These are phyloP conservation scores for Charina bottae DNA, from an alignment of 2,113 vertebrate genomes.

Conservation along the genomic window DNA sequence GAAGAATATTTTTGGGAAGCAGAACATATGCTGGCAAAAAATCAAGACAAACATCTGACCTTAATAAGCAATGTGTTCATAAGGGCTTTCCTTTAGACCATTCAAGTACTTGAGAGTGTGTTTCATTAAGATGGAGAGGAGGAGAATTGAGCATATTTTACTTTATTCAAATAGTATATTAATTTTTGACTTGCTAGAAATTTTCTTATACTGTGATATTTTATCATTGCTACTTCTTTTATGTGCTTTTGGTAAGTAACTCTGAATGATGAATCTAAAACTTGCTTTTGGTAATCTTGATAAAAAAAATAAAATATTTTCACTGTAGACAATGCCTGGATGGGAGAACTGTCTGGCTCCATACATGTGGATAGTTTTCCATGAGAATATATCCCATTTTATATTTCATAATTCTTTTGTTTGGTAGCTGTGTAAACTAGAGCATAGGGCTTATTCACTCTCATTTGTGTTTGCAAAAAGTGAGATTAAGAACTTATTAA, in stretches of 20 bases:
- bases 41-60: conserved; percentile 19
- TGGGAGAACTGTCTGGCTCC: neutral
- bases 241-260: neutral
- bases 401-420: neutral
- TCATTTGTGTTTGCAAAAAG: conserved; percentile 14
- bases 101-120: neutral
- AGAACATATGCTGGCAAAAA: neutral
- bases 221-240: neutral
- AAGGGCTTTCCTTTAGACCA: neutral
- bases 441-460: neutral
- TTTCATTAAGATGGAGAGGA: conserved; percentile 1
- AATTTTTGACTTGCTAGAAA: neutral
- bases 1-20: conserved; percentile 24
- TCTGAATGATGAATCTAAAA: neutral
- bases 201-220: neutral
- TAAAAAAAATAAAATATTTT: neutral
- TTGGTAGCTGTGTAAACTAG: neutral
- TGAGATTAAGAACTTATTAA: neutral
- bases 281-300: neutral
- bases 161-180: accelerated
- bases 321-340: neutral
- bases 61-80: conserved; percentile 23
- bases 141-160: neutral
- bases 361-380: neutral
- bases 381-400: neutral